A percentile compares a stretch with the other conserved stretches of the same genome.
Conservation (phyloP, 2,888 invertebrate species). For the Poecilobothrus nobilitatus region DNA sequence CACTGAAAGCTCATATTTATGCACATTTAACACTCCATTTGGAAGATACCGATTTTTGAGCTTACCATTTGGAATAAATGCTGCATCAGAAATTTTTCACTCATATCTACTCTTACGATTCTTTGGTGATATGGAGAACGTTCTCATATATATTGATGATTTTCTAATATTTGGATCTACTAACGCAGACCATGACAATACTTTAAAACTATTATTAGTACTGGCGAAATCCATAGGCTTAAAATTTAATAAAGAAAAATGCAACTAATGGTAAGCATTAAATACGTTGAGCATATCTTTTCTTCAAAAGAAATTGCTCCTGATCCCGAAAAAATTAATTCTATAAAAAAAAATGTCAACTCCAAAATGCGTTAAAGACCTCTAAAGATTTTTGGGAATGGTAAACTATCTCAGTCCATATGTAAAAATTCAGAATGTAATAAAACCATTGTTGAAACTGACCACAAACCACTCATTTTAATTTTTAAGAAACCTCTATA, state of each 20-base stretch:
- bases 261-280: constrained; percentile 20
- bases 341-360: constrained; percentile 19
- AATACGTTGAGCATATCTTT: constrained; percentile 25
- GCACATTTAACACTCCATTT: constrained; percentile 21
- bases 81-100: constrained; percentile 26
- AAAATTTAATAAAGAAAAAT: constrained; percentile 16
- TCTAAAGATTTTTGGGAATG: constrained; percentile 24
- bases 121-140: constrained; percentile 14
- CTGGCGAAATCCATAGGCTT: too few relatives aligned
- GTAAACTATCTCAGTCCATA: constrained; percentile 22
- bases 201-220: too few relatives aligned
- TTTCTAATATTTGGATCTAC: too few relatives aligned
- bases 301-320: constrained; percentile 22
- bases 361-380: constrained; percentile 21
- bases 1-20: not conserved
- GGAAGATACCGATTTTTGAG: constrained; percentile 24
- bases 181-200: too few relatives aligned
- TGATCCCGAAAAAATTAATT: constrained; percentile 21
- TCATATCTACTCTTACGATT: constrained; percentile 21
- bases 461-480: too few relatives aligned
- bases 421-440: constrained; percentile 19
- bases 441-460: constrained; percentile 9
- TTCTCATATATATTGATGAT: constrained; percentile 19
- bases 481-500: too few relatives aligned
- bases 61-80: too few relatives aligned